A percentile compares a stretch with the other conserved stretches of the same genome.
Conservation (phyloP, 2,888 invertebrate genomes). For the Cataglyphis albicans region DNA sequence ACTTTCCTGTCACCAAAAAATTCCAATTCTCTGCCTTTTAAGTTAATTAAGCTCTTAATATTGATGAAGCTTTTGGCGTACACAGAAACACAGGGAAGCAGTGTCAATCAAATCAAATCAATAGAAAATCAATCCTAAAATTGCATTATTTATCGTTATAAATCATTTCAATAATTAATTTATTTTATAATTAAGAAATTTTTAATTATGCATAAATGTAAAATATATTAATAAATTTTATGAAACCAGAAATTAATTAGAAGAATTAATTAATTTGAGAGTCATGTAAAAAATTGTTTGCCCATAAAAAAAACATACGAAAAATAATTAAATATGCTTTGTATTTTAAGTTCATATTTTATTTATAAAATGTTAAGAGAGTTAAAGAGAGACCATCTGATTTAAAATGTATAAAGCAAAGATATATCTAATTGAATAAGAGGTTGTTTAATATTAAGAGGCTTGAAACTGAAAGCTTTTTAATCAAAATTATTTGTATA, state of each 20-base stretch:
- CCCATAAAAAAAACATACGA: not conserved
- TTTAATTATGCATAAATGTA: not conserved
- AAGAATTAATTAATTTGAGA: too few species aligned
- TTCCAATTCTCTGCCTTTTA: constrained; percentile 60
- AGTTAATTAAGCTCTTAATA: constrained; percentile 75
- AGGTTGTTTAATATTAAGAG: not conserved
- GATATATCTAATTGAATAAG: not conserved
- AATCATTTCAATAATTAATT: constrained; percentile 25
- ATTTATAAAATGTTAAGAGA: not conserved
- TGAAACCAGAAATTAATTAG: not conserved
- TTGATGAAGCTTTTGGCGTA: constrained; percentile 65
- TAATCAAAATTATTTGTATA: not conserved
- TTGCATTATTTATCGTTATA: constrained; percentile 59
- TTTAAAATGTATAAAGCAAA: not conserved
- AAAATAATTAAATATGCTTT: constrained; percentile 6
- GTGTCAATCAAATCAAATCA: constrained; percentile 69
- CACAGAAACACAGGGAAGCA: constrained; percentile 60
- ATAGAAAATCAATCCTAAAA: constrained; percentile 58
- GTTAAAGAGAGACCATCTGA: not conserved
- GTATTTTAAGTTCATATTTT: not conserved
- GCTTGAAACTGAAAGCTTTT: not conserved
- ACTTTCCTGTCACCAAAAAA: constrained; percentile 40
- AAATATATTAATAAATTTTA: not conserved
- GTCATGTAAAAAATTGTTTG: not conserved
- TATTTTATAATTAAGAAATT: constrained; percentile 61